Percentiles rank a stretch among this genome's conserved stretches.
phyloP scores from a whole-genome alignment of 2,113 vertebrate genomes.

The Seriola aureovittata region DNA sequence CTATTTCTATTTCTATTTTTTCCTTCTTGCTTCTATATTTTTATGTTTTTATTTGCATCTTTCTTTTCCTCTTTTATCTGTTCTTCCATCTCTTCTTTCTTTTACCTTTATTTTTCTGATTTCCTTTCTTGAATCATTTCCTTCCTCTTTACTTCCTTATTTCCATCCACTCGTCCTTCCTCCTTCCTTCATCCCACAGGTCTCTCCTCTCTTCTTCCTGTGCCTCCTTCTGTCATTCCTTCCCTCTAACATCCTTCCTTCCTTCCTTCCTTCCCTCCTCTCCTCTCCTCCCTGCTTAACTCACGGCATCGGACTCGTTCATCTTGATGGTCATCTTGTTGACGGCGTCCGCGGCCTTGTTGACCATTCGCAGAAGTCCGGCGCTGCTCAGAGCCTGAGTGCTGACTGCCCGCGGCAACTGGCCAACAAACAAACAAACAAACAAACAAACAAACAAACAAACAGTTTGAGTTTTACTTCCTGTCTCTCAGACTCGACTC shows the following conservation, averaged over 20 bases:
- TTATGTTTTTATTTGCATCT: no score
- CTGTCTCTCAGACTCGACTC: no score
- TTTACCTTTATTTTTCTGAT: neutral
- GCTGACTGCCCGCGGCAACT: slow-evolving; percentile 98
- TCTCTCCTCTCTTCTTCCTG: neutral
- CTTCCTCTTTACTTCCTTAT: fast-evolving
- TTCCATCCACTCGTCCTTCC: neutral
- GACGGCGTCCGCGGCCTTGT: slow-evolving; percentile 99
- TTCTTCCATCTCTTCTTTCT: fast-evolving
- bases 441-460: neutral
- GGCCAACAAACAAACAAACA: slow-evolving; percentile 77
- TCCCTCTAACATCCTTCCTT: neutral
- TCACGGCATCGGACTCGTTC: slow-evolving; percentile 99
- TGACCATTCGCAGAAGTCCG: slow-evolving; percentile 99
- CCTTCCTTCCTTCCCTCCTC: neutral
- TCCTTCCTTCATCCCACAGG: no score
- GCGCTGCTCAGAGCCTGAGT: slow-evolving; percentile 99
- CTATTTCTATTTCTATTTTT: neutral
- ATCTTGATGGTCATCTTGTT: slow-evolving; percentile 99
- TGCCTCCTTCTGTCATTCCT: neutral
- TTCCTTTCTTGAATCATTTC: neutral
- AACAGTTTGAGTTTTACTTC: no score
- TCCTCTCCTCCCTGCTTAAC: slow-evolving; percentile 63
- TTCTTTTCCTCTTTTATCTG: neutral
- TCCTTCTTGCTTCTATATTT: neutral